Percentiles rank a stretch among this genome's conserved stretches.
Evolutionary conservation across 2,888 invertebrate genomes (phyloP).

Genomic region (Eudemis profundana): DNA sequence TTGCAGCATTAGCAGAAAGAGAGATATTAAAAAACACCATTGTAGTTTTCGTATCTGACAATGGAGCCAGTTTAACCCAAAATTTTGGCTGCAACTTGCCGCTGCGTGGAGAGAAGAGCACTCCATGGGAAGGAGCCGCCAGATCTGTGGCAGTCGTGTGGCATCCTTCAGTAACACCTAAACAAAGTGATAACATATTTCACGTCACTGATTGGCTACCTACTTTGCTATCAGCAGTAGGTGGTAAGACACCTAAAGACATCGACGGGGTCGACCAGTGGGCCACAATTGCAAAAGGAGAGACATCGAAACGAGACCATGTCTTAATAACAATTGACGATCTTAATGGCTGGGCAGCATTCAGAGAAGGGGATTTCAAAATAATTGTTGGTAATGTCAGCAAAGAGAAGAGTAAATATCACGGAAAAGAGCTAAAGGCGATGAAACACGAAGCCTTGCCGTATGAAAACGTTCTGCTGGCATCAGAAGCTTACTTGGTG

Average conservation of each 20-base stretch:
- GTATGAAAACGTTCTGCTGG: constrained; percentile 57
- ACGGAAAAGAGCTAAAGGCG: constrained; percentile 53
- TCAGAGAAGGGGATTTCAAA: constrained; percentile 63
- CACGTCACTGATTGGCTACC: constrained; percentile 93
- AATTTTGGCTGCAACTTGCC: constrained; percentile 92
- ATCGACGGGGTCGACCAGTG: constrained; percentile 88
- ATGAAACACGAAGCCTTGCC: constrained; percentile 49
- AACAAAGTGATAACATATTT: constrained; percentile 82
- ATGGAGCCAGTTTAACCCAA: constrained; percentile 88
- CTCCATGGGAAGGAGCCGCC: constrained; percentile 92
- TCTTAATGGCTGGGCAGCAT: constrained; percentile 65
- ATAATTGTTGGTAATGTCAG: constrained; percentile 59
- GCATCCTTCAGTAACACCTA: constrained; percentile 79
- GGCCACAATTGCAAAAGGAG: constrained; percentile 80
- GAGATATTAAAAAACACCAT: constrained; percentile 91
- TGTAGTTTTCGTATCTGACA: constrained; percentile 93
- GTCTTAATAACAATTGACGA: constrained; percentile 83
- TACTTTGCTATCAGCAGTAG: constrained; percentile 82
- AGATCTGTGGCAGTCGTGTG: constrained; percentile 89
- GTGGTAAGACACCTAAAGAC: constrained; percentile 56
- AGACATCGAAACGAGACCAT: constrained; percentile 70
- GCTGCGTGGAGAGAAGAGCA: constrained; percentile 90
- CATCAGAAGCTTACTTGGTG: constrained; percentile 55
- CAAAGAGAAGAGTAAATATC: constrained; percentile 51
- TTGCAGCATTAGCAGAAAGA: constrained; percentile 86